phyloP scores from a whole-genome alignment of 1,140 invertebrate species.

The Pinna nobilis region DNA sequence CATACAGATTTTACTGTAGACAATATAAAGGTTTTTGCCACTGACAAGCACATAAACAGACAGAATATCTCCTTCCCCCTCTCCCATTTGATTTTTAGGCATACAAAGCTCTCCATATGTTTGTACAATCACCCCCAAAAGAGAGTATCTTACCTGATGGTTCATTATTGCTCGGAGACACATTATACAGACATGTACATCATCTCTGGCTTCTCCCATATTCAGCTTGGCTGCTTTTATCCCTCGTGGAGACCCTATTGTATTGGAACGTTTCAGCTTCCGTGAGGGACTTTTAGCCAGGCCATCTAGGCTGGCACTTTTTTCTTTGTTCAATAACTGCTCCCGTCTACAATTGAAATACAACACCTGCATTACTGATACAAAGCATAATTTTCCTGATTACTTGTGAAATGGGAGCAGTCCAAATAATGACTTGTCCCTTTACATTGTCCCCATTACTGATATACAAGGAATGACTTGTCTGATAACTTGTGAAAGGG shows the following conservation, averaged over 20 bases:
- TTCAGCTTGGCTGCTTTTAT: slow-evolving; percentile 80
- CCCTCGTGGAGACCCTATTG: slow-evolving; percentile 61
- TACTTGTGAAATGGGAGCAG: too few species aligned
- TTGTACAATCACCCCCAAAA: too few species aligned
- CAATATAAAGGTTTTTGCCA: not conserved
- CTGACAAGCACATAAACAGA: not conserved
- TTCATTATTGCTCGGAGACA: slow-evolving; percentile 99
- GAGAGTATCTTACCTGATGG: slow-evolving; percentile 86
- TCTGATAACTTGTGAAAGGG: too few species aligned
- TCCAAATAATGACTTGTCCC: too few species aligned
- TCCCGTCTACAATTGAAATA: slow-evolving; percentile 60
- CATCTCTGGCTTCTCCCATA: slow-evolving; percentile 98
- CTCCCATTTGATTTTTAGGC: too few species aligned
- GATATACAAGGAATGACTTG: too few species aligned
- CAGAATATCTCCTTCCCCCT: too few species aligned
- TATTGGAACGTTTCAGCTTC: slow-evolving; percentile 66
- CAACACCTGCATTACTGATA: not conserved
- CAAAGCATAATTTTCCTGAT: too few species aligned
- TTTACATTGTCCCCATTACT: too few species aligned
- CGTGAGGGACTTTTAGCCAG: slow-evolving; percentile 60
- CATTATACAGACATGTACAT: slow-evolving; percentile 99
- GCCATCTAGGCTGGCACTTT: slow-evolving; percentile 68
- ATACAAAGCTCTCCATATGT: too few species aligned
- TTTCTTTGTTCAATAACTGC: slow-evolving; percentile 67
- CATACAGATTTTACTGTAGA: not conserved